Evolutionary conservation across 2,113 vertebrate species (phyloP), one percentile per base, ranked within the genome.

Genomic region (Scophthalmus maximus): DNA sequence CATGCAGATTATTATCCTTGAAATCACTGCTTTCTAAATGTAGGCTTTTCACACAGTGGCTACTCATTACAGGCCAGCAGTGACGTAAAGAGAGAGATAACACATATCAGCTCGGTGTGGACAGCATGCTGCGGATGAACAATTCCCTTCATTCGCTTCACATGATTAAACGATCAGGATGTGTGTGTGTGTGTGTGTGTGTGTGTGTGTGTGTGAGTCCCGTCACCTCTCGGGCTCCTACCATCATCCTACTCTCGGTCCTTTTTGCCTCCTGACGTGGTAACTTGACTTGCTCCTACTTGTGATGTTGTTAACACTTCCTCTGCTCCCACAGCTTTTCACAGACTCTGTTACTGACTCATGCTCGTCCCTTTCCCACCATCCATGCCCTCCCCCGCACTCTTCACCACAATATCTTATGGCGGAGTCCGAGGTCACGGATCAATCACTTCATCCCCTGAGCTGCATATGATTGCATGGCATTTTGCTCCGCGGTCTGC

Each of bases 311-410:
- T 91, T 90, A 91, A 89, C 84, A 90, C 89, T 90, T 91, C 82
- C 84, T 91, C 89, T 93, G 87, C 92, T 92, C 92, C 89, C 91
- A 91, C 92, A 92, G 89, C 88, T 92, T 91, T 89, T 92, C 75
- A 77, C 89, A 92, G 90, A 88, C 90, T 91, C 84, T 78, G 87
- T 84, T 85, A 89, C 92, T 93, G 91, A 93, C 92, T 93, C 92
- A 93, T 86, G 88, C 90, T 78, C 69, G 86, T 89, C 91, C 87
- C 88, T 90, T 88, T 87, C 85, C 79, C 86, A 86, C 91, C 87
- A 87, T 85, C 88, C 74, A 59, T 90, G 87, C 88, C 90, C 90
- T 90, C 90, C 89, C 86, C 86, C 81, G 82, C 90, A 83, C 89
- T 92, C 87, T 87, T 76, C 85, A 81, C 87, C 90, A 87, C 87